Evolutionary conservation across 2,888 invertebrate genomes (phyloP), one percentile per base, ranked within the genome.

Genomic region (Cylindroiulus punctatus): DNA sequence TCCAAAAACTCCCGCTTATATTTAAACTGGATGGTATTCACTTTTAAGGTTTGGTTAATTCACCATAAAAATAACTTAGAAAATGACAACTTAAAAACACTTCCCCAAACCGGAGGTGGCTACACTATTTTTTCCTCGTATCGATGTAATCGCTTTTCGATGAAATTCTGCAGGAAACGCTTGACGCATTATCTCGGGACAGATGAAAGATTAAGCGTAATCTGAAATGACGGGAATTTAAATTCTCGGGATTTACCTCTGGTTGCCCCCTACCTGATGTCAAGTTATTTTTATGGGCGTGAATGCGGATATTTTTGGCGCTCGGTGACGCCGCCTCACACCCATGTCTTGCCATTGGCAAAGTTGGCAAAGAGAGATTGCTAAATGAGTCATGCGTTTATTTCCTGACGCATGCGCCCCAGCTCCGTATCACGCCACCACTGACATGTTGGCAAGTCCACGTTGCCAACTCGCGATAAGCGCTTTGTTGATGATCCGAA

Each of bases 251-350:
- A 65, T 65, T 65, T 17, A 26, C 30, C 14, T 14, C 7, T 26
- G 10, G 12, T 65, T 65, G 5, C 57, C 57, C 22, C 5, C n/a
- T 22, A 5, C 22, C 22, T 40, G 8, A 8, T 40, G n/a, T n/a
- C n/a, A n/a, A 12, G 26, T 26, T 26, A 14, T 76, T 76, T 76
- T 10, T 26, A 30, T 26, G 26, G 76, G 76, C 26, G 76, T 76
- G 76, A 76, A 76, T 76, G 30, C 76, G 76, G 76, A 76, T 76
- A 76, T 76, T 76, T 44, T 76, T 76, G 76, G 76, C 76, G 76
- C 76, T 76, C 14, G 26, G 22, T 76, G 76, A 76, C 76, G 76
- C 30, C 14, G 12, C 30, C 30, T 30, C 76, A 76, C 76, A 30
- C 76, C 76, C 76, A 30, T 30, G 76, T 17, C 1, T 30, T 22